Evolutionary conservation across 2,113 vertebrate genomes (phyloP).

Genomic region (Otocyon megalotis): DNA sequence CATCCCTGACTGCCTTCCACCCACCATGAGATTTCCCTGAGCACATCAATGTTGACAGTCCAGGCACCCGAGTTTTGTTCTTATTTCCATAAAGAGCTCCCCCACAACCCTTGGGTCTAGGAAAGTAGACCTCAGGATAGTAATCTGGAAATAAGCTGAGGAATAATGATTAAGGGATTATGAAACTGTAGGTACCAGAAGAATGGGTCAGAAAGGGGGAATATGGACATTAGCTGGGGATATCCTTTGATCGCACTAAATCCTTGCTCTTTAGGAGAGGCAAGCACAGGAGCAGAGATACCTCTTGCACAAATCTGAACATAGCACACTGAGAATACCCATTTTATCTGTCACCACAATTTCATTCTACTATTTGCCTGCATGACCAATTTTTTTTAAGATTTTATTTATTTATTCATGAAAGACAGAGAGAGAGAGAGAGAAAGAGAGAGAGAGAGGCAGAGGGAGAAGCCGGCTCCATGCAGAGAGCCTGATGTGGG

Average conservation of each 20-base stretch:
- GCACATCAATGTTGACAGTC: fast-evolving
- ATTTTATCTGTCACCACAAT: background rate
- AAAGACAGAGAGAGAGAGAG: too few relatives aligned
- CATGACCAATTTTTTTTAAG: too few relatives aligned
- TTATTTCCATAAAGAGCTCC: background rate
- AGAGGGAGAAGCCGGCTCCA: too few relatives aligned
- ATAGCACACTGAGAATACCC: background rate
- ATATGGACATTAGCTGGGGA: background rate
- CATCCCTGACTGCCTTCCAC: background rate
- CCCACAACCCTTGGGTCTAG: background rate
- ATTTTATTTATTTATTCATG: too few relatives aligned
- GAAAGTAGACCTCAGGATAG: background rate
- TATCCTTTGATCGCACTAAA: background rate
- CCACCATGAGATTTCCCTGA: too few relatives aligned
- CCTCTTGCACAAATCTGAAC: background rate
- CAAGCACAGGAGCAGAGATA: background rate
- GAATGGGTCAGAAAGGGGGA: background rate
- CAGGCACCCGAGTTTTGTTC: background rate
- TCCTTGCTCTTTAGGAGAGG: background rate
- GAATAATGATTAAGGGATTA: background rate
- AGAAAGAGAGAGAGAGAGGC: too few relatives aligned
- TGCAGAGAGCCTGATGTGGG: too few relatives aligned
- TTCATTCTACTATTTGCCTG: background rate
- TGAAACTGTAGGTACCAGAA: background rate
- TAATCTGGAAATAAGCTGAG: background rate